Base-by-base conservation (phyloP, 2,113 vertebrate genomes). In the Maccullochella peelii region DNA sequence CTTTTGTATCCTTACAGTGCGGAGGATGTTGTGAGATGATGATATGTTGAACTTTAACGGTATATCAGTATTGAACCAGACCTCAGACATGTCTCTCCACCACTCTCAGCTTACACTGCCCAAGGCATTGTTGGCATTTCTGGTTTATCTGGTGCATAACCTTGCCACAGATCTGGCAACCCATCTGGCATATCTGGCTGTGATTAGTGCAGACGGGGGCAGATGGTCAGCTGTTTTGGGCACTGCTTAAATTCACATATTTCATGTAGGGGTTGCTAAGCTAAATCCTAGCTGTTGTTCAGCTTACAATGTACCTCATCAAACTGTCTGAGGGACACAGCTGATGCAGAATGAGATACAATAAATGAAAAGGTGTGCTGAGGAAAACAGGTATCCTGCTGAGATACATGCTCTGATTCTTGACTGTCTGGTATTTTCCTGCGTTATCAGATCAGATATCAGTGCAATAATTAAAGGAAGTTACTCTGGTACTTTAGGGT, bases 111-210 rank as follows among this genome's bases (percentile, higher is more conserved):
- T 8, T 8, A 40, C 54, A 7, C 33, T 69, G 47, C 67, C 63
- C 49, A 20, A 9, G 49, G 69, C 23, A n/a, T 8, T 57, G 66
- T 72, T 84, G 87, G 78, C 75, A 82, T 87, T 62, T 55, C 33
- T 70, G 77, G n/a, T 86, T 86, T 58, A 81, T 77, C 73, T 70
- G 72, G 85, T 77, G 62, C 68, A 75, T 82, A 87, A 86, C 70
- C 83, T 65, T 73, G 84, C 77, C 47, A 82, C 68, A 36, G 85
- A 89, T 89, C 73, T 89, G 89, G 83, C 80, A 83, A 83, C 80
- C 91, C 87, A 90, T 92, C 87, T 92, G 89, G 85, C 78, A 80
- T 65, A 74, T 67, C 76, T 62, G 71, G 27, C 50, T 16, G 74
- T 80, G 83, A 89, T 89, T 83, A 70, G 82, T 83, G 71, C 47